Conservation (phyloP, 1,140 invertebrate genomes). For the Aculops lycopersici region DNA sequence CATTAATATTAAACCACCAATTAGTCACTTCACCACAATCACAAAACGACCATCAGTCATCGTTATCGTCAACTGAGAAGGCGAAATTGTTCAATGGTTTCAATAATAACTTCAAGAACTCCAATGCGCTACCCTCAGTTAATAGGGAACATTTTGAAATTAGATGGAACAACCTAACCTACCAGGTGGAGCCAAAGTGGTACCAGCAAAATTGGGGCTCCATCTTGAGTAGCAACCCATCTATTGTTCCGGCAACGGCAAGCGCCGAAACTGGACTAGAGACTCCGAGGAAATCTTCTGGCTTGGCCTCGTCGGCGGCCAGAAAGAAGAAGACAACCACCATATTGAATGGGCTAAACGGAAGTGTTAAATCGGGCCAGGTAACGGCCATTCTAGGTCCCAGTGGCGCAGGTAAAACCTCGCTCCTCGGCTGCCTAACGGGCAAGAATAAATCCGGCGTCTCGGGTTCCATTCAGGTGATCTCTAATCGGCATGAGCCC, state of each 20-base stretch:
- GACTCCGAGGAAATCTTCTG: too few species aligned
- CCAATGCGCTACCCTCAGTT: too few species aligned
- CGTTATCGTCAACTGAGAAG: too few species aligned
- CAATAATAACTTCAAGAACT: too few species aligned
- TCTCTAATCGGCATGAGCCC: background rate
- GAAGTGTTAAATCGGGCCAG: conserved; percentile 14
- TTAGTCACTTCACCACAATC: too few species aligned
- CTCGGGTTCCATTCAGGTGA: conserved; percentile 1
- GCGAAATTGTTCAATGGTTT: too few species aligned
- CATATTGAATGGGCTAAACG: conserved; percentile 25
- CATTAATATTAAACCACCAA: too few species aligned
- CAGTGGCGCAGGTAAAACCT: conserved; percentile 26
- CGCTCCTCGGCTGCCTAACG: conserved; percentile 15
- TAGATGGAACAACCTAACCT: background rate
- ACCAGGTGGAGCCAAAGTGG: background rate
- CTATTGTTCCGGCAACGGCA: background rate
- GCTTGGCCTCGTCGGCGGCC: too few species aligned
- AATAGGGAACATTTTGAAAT: background rate
- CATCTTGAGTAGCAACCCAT: background rate
- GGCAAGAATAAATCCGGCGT: conserved; percentile 5
- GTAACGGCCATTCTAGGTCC: conserved; percentile 23
- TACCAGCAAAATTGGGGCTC: background rate
- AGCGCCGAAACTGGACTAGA: background rate
- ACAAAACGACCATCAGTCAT: too few species aligned
- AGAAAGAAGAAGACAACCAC: background rate